Base-by-base conservation (phyloP, 1,140 invertebrate species). In the Stratiolaelaps scimitus region DNA sequence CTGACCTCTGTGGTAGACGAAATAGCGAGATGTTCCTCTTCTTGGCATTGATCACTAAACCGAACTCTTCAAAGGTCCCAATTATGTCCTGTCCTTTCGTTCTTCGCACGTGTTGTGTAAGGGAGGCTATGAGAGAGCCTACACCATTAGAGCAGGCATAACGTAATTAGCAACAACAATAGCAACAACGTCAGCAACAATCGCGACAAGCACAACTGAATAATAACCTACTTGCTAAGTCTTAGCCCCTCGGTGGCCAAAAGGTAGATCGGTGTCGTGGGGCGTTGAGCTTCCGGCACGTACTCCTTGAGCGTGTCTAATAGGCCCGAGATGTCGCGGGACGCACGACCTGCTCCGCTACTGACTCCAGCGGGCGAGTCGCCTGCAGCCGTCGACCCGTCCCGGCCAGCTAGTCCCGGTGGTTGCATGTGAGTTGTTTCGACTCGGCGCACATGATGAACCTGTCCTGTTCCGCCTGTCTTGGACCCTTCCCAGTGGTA, bases 401-500 rank as follows among this genome's bases (percentile, higher is more conserved):
- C 34, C 10, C 10, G 34, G 4, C 34, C 34, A 26, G 53, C 15
- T 26, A 60, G 23, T n/a, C 15, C 53, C 26, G 34, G 26, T 13
- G 26, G 23, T 26, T 60, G 53, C 34, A 40, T 40, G 34, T 40
- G 10, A 10, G 34, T 10, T 29, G 26, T 17, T 23, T 60, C 53
- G 23, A 60, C 53, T 60, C 53, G 53, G 34, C 53, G 53, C 53
- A 76, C 68, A 71, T 81, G 76, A 34, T 68, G 45, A 1, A 79
- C 78, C 29, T 74, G 53, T 40, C 79, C 80, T 34, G 80, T 81
- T 4, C 74, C 72, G 43, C 78, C 75, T 2, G 71, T 64, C 70
- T 81, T 80, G 0, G 69, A 68, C 4, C 74, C 76, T 48, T 74
- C 68, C 80, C 80, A 81, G 48, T 71, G 72, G 70, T 79, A 81